Percentiles rank a stretch among this genome's conserved stretches.
phyloP scores from a whole-genome alignment of 1,140 invertebrate genomes.

The Diprion similis region DNA sequence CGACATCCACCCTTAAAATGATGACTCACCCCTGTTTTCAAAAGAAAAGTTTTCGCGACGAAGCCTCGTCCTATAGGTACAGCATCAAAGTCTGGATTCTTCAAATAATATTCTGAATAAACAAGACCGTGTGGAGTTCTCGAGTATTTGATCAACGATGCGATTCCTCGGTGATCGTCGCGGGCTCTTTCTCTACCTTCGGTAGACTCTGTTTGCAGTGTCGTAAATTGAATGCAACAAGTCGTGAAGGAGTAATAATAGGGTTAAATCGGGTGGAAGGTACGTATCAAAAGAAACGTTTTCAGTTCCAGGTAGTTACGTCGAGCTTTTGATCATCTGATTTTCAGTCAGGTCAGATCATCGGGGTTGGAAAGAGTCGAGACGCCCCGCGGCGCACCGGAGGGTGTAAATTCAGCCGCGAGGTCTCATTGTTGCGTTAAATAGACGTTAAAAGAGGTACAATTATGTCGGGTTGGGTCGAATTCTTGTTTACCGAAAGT shows the following conservation, averaged over 20 bases:
- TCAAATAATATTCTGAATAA: not conserved
- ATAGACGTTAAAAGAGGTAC: too few species aligned
- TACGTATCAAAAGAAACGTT: not conserved
- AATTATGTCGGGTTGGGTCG: too few species aligned
- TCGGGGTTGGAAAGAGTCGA: not conserved
- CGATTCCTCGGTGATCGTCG: not conserved
- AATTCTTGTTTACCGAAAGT: too few species aligned
- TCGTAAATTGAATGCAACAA: conserved; percentile 7
- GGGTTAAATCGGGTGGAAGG: not conserved
- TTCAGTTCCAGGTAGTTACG: conserved; percentile 1
- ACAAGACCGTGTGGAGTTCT: not conserved
- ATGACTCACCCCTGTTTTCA: too few species aligned
- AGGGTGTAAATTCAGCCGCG: not conserved
- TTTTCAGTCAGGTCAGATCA: not conserved
- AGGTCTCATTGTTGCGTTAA: too few species aligned
- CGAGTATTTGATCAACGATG: too few species aligned
- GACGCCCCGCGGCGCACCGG: not conserved
- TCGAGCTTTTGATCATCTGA: not conserved
- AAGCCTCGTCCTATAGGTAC: too few species aligned
- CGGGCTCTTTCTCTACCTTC: too few species aligned
- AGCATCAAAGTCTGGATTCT: not conserved
- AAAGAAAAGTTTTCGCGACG: too few species aligned
- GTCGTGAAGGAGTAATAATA: not conserved
- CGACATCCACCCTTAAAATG: too few species aligned
- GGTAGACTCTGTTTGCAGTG: not conserved